A percentile compares a stretch with the other conserved stretches of the same genome.
Evolutionary conservation across 2,113 vertebrate genomes (phyloP).

Genomic region (Neogobius melanostomus): DNA sequence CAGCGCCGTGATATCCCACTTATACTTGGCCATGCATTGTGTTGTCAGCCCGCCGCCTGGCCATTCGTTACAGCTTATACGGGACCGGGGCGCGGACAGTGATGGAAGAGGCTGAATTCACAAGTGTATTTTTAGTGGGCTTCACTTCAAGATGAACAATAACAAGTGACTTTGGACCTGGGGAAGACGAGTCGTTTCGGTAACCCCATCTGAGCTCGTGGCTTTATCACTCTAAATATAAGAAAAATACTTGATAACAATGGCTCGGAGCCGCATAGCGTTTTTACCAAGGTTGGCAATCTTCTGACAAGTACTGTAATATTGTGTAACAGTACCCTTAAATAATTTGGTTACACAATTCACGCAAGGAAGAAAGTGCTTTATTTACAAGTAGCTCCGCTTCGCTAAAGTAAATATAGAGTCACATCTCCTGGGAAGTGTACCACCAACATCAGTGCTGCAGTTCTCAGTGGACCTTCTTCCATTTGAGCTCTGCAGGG

Average conservation of each 20-base stretch:
- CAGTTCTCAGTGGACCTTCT: constrained; percentile 46
- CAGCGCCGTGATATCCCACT: background rate
- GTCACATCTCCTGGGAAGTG: constrained; percentile 44
- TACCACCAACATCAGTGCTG: constrained; percentile 25
- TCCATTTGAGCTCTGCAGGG: constrained; percentile 49
- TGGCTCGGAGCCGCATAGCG: too few species aligned
- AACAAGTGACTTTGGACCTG: constrained; percentile 5
- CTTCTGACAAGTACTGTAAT: too few species aligned
- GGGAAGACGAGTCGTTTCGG: background rate
- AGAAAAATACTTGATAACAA: constrained; percentile 7
- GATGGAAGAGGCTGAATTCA: constrained; percentile 10
- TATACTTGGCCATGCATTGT: background rate
- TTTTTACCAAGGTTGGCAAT: too few species aligned
- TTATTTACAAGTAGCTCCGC: constrained; percentile 45
- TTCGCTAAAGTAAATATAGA: constrained; percentile 58
- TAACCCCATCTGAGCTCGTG: background rate
- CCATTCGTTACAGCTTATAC: constrained; percentile 2
- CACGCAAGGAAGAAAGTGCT: background rate
- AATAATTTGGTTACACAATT: background rate
- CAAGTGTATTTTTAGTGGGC: constrained; percentile 14
- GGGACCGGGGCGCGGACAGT: background rate
- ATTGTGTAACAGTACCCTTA: too few species aligned
- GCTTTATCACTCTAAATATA: constrained; percentile 6
- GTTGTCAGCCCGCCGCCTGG: background rate
- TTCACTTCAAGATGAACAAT: constrained; percentile 10